Base-by-base conservation (phyloP, 1,140 invertebrate genomes). In the Brachystomella parvula region DNA sequence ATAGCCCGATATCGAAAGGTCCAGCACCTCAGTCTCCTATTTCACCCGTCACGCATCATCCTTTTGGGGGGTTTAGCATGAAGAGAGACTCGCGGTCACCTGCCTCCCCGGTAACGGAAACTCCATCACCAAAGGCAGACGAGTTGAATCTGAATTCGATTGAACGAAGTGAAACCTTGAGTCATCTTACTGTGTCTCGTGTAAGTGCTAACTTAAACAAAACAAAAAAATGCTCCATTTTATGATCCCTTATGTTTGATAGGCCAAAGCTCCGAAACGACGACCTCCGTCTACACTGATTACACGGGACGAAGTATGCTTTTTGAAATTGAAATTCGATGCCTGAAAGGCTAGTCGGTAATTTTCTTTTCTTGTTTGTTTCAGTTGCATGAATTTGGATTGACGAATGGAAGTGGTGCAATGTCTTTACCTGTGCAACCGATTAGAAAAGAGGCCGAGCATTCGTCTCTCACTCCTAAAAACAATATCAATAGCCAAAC, bases 251-350 rank as follows among this genome's bases (percentile, higher is more conserved):
- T 30, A 59, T n/a, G n/a, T 29, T 30, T 71, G 56, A 39, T 32
- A 72, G 71, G 68, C 71, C 64, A 73, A 73, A 61, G 58, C 72
- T 47, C 69, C 69, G 19, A 73, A 66, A 61, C 63, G 69, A 60
- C 33, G 72, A 60, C 72, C 72, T 35, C 69, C 72, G n/a, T 73
- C 72, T 19, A 61, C 69, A 17, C 31, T 69, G 28, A 66, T 69
- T 32, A 56, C 61, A 12, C 53, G 65, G 53, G 71, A 73, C 49
- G 65, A 61, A 31, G 71, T 70, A 66, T 47, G 66, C 60, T 12
- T 0, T 39, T 44, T 44, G 39, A 44, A 44, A 44, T n/a, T 44
- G 39, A 44, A 44, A 44, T 61, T 12, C 39, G 39, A 31, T 31
- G n/a, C n/a, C n/a, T n/a, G n/a, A n/a, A n/a, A n/a, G n/a, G n/a